phyloP scores from a whole-genome alignment of 2,113 vertebrate species.

The Gallinago jamesoni region DNA sequence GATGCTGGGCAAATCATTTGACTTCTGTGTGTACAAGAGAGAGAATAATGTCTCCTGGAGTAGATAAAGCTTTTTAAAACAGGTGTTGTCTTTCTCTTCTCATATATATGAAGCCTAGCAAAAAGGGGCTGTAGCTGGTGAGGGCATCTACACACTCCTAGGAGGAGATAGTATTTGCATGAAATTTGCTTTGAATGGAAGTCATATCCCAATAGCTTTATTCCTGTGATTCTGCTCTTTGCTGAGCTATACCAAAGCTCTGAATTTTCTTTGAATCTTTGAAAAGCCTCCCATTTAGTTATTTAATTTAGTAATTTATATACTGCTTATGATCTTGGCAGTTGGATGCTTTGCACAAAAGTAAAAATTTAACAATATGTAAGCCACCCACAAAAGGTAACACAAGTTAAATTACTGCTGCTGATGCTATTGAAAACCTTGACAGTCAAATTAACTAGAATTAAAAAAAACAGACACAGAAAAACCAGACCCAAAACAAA shows the following conservation, averaged over 20 bases:
- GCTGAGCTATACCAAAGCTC: not conserved
- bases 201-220: not conserved
- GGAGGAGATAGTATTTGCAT: not conserved
- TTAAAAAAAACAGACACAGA: not conserved
- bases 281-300: constrained; percentile 11
- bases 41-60: not conserved
- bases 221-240: not conserved
- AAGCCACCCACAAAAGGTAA: constrained; percentile 63
- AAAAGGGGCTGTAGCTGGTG: not conserved
- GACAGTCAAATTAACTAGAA: constrained; percentile 39
- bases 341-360: not conserved
- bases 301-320: constrained; percentile 22
- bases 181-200: constrained; percentile 9
- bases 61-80: not conserved
- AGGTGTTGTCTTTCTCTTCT: not conserved
- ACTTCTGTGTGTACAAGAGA: not conserved
- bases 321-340: constrained; percentile 31
- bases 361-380: constrained; percentile 20
- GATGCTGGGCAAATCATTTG: not conserved
- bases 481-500: not conserved
- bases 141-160: not conserved
- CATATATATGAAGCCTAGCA: not conserved
- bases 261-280: constrained; percentile 4
- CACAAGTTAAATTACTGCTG: constrained; percentile 35
- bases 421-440: constrained; percentile 25